A percentile compares a stretch with the other conserved stretches of the same genome.
Conservation (phyloP, 2,797 vertebrate species). For the Tangara arthus region DNA sequence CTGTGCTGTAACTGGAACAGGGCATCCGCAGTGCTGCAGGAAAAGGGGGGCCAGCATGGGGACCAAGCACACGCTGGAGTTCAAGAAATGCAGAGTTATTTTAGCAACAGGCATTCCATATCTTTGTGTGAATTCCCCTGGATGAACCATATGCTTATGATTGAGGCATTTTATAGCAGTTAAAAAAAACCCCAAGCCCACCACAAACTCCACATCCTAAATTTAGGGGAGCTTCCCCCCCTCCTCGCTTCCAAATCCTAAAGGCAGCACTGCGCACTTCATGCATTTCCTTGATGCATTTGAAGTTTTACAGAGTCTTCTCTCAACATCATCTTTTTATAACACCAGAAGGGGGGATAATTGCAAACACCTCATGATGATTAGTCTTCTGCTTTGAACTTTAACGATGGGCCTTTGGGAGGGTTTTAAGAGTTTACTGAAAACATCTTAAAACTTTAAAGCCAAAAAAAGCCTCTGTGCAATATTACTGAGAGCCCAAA, state of each 20-base stretch:
- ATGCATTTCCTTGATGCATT: not conserved
- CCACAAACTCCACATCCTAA: not conserved
- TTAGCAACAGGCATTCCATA: not conserved
- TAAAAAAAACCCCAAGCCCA: not conserved
- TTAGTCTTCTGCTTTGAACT: constrained; percentile 40
- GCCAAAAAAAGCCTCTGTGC: not conserved
- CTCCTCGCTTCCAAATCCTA: not conserved
- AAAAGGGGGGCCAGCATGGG: not conserved
- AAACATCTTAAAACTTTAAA: constrained; percentile 23
- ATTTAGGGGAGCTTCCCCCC: not conserved
- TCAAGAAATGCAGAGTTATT: not conserved
- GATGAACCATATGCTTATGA: not conserved
- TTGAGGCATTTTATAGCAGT: not conserved
- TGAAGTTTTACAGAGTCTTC: not conserved
- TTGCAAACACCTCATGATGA: constrained; percentile 27
- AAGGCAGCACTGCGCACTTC: not conserved
- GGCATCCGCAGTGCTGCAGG: constrained; percentile 39
- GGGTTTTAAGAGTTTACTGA: constrained; percentile 1
- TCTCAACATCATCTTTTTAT: not conserved
- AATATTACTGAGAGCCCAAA: not conserved
- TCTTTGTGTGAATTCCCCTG: not conserved
- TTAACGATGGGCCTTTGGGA: not conserved
- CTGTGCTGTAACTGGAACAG: not conserved
- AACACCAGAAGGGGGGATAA: not conserved
- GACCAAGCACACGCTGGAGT: not conserved